Evolutionary conservation across 2,888 invertebrate species (phyloP), one percentile per base, ranked within the genome.

Genomic region (Ochropleura plecta): DNA sequence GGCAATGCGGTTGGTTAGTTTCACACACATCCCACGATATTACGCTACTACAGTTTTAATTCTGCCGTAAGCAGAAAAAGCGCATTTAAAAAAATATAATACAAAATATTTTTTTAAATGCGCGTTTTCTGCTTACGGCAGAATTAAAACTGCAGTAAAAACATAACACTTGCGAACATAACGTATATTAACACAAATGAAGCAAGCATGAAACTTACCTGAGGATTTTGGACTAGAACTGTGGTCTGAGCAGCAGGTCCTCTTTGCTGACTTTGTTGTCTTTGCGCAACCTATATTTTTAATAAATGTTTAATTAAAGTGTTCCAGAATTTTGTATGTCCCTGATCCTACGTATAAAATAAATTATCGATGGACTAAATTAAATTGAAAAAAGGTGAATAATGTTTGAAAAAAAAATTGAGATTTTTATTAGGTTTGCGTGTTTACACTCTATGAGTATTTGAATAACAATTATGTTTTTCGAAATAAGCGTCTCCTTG

Each of bases 201-300:
- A 18, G n/a, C 10, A n/a, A n/a, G n/a, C n/a, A n/a, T n/a, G n/a
- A 62, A 60, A 12, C 62, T 62, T 62, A 62, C 96, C 89, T 93
- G 92, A 78, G 86, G 90, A 9, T 82, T 83, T 76, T 95, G 95
- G 14, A 94, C 91, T 0, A 94, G 91, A 8, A 95, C 93, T 0
- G 93, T 91, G 6, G 88, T 87, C 0, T 82, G 74, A 0, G 93
- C 77, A 0, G 90, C 76, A 0, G 94, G 89, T 8, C 89, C 92
- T 75, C 95, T 89, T 72, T 96, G 96, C 82, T 96, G 96, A 78
- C 93, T 96, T 71, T 96, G 96, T 74, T 96, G 96, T 78, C 96
- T 92, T 86, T 96, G 96, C 3, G 96, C 95, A 7, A 96, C 96
- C 96, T 96, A 89, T 42, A 94, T 53, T n/a, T 79, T 0, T 62